Percentiles rank a stretch among this genome's conserved stretches.
These are phyloP conservation scores for Acanthurus leucopareius DNA, from an alignment of 2,797 vertebrate species.

Conservation along the genomic window DNA sequence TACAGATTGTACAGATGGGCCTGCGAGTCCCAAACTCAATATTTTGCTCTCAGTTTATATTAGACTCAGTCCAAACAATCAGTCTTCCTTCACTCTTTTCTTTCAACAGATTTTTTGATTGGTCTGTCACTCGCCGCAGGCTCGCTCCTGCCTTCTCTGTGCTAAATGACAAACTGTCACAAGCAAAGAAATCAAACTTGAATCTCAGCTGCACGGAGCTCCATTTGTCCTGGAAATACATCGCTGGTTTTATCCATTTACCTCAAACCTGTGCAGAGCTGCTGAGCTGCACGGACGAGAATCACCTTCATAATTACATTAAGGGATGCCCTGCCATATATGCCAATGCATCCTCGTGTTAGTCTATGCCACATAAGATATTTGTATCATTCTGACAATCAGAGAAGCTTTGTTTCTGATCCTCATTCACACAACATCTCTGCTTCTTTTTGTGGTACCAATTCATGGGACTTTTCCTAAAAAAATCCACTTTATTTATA, in stretches of 20 bases:
- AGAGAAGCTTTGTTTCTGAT: background rate
- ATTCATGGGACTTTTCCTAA: background rate
- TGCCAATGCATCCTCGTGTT: background rate
- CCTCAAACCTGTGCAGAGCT: background rate
- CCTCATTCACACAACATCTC: background rate
- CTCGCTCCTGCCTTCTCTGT: conserved; percentile 9
- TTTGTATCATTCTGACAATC: background rate
- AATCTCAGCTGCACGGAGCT: background rate
- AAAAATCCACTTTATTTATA: background rate
- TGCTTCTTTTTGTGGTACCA: background rate
- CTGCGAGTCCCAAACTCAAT: background rate
- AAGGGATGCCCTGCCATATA: background rate
- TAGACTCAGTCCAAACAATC: conserved; percentile 1
- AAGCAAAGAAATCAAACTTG: no score
- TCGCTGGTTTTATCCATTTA: conserved; percentile 2
- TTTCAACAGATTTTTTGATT: conserved; percentile 8
- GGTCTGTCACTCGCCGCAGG: conserved; percentile 13
- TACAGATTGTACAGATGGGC: conserved; percentile 4
- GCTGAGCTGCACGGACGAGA: conserved; percentile 5
- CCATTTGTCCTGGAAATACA: conserved; percentile 2
- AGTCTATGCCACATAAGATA: background rate
- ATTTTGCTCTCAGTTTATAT: conserved; percentile 1
- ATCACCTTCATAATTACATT: background rate
- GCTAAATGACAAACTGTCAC: conserved; percentile 10
- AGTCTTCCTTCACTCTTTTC: conserved; percentile 11